Percentiles rank a stretch among this genome's conserved stretches.
phyloP scores from a whole-genome alignment of 2,113 vertebrate genomes.

The Sinosuthora webbiana region DNA sequence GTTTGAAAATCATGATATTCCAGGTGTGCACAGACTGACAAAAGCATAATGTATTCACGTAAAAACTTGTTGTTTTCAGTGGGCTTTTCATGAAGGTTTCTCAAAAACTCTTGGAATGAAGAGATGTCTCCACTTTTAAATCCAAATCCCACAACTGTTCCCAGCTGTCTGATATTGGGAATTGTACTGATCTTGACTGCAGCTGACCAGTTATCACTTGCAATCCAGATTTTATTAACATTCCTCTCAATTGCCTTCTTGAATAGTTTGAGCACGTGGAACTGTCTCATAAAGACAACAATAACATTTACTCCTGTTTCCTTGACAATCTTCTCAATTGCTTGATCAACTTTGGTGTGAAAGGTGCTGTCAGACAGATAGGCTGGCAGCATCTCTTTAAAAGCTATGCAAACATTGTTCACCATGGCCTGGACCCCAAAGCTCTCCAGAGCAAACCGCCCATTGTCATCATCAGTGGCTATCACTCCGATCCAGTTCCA shows the following conservation, averaged over 20 bases:
- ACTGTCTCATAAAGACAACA: constrained; percentile 81
- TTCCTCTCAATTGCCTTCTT: constrained; percentile 67
- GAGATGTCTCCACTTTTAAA: constrained; percentile 79
- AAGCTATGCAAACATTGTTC: constrained; percentile 84
- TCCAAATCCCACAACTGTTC: constrained; percentile 83
- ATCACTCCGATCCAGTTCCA: constrained; percentile 89
- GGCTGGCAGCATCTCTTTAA: constrained; percentile 81
- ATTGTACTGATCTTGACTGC: constrained; percentile 68
- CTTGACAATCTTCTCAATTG: constrained; percentile 72
- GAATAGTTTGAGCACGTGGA: constrained; percentile 78
- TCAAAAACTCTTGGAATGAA: constrained; percentile 77
- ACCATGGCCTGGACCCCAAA: constrained; percentile 76
- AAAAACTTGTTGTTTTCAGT: constrained; percentile 72
- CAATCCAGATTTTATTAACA: constrained; percentile 84
- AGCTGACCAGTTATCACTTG: constrained; percentile 87
- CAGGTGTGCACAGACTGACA: constrained; percentile 49
- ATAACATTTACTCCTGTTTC: constrained; percentile 82
- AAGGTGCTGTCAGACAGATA: constrained; percentile 72
- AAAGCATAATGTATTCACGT: constrained; percentile 66
- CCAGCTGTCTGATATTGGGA: constrained; percentile 73
- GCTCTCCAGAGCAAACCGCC: constrained; percentile 76
- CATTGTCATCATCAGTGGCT: constrained; percentile 85
- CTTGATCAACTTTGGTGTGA: constrained; percentile 55
- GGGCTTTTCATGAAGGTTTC: constrained; percentile 53
- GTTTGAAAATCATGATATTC: constrained; percentile 67